These are phyloP conservation scores for Mus caroli DNA, from an alignment of 2,797 vertebrate species.

Conservation along the genomic window DNA sequence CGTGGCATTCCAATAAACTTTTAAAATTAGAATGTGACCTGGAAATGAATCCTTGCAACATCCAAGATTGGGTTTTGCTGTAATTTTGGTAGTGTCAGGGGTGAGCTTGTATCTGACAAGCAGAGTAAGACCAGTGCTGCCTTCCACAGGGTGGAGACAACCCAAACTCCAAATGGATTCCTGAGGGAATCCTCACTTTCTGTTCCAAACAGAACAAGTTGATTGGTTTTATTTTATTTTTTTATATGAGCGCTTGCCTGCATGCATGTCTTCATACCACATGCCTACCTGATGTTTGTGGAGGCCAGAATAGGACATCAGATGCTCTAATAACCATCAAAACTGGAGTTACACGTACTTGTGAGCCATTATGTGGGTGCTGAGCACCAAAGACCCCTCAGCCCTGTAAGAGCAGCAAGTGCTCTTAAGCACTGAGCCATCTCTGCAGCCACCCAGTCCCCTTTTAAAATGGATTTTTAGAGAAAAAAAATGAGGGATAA, in stretches of 20 bases:
- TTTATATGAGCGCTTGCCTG: neutral
- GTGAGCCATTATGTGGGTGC: neutral
- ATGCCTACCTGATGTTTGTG: neutral
- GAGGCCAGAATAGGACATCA: neutral
- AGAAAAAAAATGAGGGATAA: neutral
- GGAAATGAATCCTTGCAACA: slow-evolving; percentile 45
- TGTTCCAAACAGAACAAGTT: neutral
- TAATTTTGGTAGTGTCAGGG: slow-evolving; percentile 1
- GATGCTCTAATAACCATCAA: neutral
- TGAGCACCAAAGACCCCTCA: neutral
- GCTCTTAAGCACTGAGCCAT: too few relatives aligned
- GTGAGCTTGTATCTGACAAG: neutral
- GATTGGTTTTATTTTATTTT: neutral
- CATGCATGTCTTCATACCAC: neutral
- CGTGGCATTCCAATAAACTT: neutral
- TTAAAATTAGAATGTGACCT: slow-evolving; percentile 60
- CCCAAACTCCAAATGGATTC: neutral
- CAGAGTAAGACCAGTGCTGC: neutral
- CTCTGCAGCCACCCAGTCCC: neutral
- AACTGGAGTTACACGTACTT: too few relatives aligned
- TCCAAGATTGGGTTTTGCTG: neutral
- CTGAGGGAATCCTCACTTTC: neutral
- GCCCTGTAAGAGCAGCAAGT: neutral
- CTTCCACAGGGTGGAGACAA: neutral
- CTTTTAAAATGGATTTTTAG: neutral